These are phyloP conservation scores for Mesembrinibis cayennensis DNA, from an alignment of 2,113 vertebrate genomes.

Conservation along the genomic window DNA sequence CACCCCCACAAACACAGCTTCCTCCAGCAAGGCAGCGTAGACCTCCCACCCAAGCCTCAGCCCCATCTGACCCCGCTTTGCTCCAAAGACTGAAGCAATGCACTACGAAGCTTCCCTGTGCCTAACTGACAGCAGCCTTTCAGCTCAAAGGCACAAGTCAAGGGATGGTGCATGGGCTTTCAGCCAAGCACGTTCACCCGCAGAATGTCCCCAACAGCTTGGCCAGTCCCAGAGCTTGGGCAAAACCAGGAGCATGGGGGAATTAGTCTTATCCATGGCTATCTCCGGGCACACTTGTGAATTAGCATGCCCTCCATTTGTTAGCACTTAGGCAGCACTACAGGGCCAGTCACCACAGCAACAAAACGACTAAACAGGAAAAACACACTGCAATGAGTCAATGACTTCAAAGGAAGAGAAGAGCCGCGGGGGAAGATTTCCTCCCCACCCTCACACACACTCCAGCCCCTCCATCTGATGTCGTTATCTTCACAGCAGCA, in stretches of 20 bases:
- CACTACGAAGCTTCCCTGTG: background rate
- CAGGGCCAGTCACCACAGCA: background rate
- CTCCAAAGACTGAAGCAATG: background rate
- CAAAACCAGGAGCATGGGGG: background rate
- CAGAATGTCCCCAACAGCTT: background rate
- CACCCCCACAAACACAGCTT: background rate
- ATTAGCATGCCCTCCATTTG: background rate
- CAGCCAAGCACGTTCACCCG: background rate
- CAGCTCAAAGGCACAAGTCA: background rate
- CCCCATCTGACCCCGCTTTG: background rate
- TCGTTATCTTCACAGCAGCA: background rate
- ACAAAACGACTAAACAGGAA: conserved; percentile 15
- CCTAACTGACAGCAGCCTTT: background rate
- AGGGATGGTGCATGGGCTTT: background rate
- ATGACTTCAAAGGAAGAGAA: conserved; percentile 33
- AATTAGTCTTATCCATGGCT: background rate
- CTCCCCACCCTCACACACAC: background rate
- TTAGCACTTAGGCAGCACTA: background rate
- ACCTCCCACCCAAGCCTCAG: background rate
- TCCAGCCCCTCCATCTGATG: background rate
- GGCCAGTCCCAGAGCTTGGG: background rate
- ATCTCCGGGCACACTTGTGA: background rate
- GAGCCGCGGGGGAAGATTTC: background rate
- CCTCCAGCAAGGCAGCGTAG: background rate
- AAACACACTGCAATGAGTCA: conserved; percentile 37